These are phyloP conservation scores for Sardina pilchardus DNA, from an alignment of 2,113 vertebrate genomes.

Conservation along the genomic window DNA sequence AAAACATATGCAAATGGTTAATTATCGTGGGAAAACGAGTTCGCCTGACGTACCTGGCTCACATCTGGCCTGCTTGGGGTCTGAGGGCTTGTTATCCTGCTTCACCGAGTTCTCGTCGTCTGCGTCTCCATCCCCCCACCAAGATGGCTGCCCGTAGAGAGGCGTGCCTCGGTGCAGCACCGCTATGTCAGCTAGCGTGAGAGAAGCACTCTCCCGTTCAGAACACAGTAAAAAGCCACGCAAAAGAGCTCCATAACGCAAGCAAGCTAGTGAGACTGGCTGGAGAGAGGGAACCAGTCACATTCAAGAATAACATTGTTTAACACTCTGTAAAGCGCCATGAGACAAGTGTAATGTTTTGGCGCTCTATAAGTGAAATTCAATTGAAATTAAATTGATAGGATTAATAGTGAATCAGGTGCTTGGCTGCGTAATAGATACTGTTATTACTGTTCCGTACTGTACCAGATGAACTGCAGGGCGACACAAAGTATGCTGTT, in stretches of 20 bases:
- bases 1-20: neutral
- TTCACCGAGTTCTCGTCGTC: constrained; percentile 77
- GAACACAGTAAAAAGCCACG: neutral
- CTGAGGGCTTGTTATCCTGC: constrained; percentile 74
- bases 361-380: no score
- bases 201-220: neutral
- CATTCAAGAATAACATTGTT: no score
- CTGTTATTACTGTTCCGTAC: no score
- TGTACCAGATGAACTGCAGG: neutral
- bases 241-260: neutral
- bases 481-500: no score
- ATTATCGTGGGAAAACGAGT: neutral
- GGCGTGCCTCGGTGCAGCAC: constrained; percentile 86
- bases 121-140: constrained; percentile 92
- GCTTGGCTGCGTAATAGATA: no score
- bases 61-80: constrained; percentile 70
- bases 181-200: constrained; percentile 68
- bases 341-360: no score
- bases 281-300: no score
- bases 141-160: constrained; percentile 92
- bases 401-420: no score
- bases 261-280: no score
- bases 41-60: constrained; percentile 70
- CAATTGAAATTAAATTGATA: no score
- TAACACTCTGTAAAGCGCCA: no score